Conservation (phyloP, 1,140 invertebrate genomes). For the roundworm (Caenorhabditis elegans) region DNA sequence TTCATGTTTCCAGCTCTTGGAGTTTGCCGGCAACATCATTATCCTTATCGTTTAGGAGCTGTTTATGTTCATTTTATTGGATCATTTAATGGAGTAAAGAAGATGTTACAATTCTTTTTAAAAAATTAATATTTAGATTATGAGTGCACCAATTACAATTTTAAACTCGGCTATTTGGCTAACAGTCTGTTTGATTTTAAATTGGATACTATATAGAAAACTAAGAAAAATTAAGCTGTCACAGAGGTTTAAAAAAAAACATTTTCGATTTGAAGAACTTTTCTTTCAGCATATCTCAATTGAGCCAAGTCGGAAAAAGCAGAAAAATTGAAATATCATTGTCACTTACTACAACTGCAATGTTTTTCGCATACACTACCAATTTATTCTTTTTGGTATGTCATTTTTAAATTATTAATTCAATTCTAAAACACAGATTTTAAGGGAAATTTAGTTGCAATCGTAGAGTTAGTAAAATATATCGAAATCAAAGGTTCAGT, state of each 20-base stretch:
- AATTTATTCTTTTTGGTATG: background rate
- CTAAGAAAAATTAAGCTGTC: background rate
- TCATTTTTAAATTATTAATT: background rate
- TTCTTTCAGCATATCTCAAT: background rate
- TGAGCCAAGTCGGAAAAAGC: background rate
- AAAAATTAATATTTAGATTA: background rate
- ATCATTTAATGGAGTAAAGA: no score
- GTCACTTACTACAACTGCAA: background rate
- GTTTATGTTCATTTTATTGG: background rate
- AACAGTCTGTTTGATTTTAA: background rate
- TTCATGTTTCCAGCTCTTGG: background rate
- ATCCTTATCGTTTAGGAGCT: background rate
- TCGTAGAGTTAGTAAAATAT: no score
- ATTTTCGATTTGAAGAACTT: no score
- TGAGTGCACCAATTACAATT: background rate
- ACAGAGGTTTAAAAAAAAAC: background rate
- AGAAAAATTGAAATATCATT: background rate
- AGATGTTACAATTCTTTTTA: background rate
- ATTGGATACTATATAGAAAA: background rate
- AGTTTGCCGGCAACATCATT: background rate
- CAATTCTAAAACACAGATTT: no score
- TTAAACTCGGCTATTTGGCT: background rate
- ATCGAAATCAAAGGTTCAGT: no score
- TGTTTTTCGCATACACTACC: background rate
- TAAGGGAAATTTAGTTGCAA: no score